These are phyloP conservation scores for Xylota sylvarum DNA, from an alignment of 2,888 invertebrate genomes.

Conservation along the genomic window DNA sequence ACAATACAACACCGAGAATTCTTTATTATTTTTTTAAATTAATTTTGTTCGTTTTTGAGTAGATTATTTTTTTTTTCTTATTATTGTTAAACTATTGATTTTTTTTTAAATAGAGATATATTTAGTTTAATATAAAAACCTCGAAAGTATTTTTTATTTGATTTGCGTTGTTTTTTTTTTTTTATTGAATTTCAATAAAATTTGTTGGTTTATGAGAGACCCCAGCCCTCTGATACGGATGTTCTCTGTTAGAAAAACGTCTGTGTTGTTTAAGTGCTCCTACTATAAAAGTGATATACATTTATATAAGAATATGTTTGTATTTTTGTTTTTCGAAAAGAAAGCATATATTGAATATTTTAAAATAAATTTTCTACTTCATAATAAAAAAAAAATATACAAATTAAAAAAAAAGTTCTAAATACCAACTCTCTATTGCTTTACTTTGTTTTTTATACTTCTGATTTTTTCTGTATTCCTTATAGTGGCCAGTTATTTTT, in stretches of 20 bases:
- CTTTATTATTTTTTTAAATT: conserved; percentile 36
- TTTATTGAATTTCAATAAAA: conserved; percentile 83
- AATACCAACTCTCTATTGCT: conserved; percentile 59
- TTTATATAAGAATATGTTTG: conserved; percentile 60
- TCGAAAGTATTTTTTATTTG: conserved; percentile 40
- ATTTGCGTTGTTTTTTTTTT: conserved; percentile 25
- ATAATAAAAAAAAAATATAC: conserved; percentile 28
- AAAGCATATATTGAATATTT: conserved; percentile 25
- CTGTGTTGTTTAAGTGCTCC: conserved; percentile 88
- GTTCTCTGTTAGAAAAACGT: conserved; percentile 95
- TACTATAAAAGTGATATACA: conserved; percentile 80
- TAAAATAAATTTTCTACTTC: conserved; percentile 40
- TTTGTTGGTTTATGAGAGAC: conserved; percentile 87
- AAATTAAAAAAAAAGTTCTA: conserved; percentile 31
- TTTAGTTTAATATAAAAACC: conserved; percentile 29
- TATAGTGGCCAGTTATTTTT: conserved; percentile 77
- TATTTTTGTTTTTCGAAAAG: conserved; percentile 25
- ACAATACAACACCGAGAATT: conserved; percentile 71
- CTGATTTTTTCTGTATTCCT: conserved; percentile 76
- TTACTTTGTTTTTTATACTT: conserved; percentile 78
- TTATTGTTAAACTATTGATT: conserved; percentile 47
- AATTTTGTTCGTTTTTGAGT: conserved; percentile 61
- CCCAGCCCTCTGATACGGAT: conserved; percentile 99
- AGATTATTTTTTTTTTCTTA: conserved; percentile 46
- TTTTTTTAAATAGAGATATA: conserved; percentile 30